Base-by-base conservation (phyloP, 2,888 invertebrate genomes). In the Anticlea derivata region DNA sequence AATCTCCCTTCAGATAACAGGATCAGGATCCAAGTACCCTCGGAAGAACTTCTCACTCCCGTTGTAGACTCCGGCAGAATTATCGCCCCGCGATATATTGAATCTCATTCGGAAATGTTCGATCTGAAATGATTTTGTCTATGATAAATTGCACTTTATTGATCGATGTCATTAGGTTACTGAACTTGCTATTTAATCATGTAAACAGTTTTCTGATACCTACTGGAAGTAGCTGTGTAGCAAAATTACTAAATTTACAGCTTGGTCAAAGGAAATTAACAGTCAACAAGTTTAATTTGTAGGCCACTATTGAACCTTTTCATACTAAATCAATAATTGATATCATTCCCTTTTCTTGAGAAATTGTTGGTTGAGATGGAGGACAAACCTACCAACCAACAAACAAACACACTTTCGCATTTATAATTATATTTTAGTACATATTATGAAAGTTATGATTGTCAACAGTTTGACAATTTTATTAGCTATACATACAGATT, bases 21-120 rank as follows among this genome's bases (percentile, higher is more conserved):
- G 72, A 95, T 95, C 63, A 91, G 95, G 53, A 95, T 96, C 57
- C 93, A 93, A 68, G 94, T 95, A 34, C 94, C 93, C 41, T 92
- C 92, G 0, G 94, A 94, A 65, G 94, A 94, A 70, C 89, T 94
- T 26, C 89, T 94, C 11, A 93, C 93, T 5, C 93, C 93, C 0
- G 84, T 93, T 8, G 93, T 93, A 1, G 93, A 93, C 65, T 92
- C 93, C 23, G 93, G 93, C 1, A 90, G 92, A 50, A 87, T 88
- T 5, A 86, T 88, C 35, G 74, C 83, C 2, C 85, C 78, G 49
- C 78, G 80, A 11, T 87, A 81, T 45, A 73, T 84, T 27, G 85
- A 88, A 73, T 77, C 86, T 72, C 86, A 81, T 62, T 66, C 82
- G 30, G 86, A 88, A 60, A 66, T 86, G 43, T 86, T 83, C 51